These are phyloP conservation scores for Campaea margaritaria DNA, from an alignment of 2,888 invertebrate species.

Conservation along the genomic window DNA sequence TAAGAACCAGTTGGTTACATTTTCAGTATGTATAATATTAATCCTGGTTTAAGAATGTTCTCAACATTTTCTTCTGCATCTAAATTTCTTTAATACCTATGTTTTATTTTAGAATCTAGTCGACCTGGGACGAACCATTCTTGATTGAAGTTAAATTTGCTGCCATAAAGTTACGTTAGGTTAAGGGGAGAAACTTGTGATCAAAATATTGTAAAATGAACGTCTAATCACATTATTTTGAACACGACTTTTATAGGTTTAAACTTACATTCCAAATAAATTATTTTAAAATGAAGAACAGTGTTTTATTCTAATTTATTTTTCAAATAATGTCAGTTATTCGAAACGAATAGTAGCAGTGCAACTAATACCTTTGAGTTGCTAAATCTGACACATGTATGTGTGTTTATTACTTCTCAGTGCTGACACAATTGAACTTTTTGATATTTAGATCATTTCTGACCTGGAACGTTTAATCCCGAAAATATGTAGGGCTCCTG, in stretches of 20 bases:
- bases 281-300: conserved; percentile 45
- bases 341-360: too few species aligned
- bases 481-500: too few species aligned
- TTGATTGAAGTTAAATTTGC: conserved; percentile 47
- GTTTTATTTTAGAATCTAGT: conserved; percentile 35
- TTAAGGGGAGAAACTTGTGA: conserved; percentile 65
- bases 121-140: conserved; percentile 40
- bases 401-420: too few species aligned
- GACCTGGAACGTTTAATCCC: too few species aligned
- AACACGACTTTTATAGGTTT: conserved; percentile 67
- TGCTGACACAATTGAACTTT: too few species aligned
- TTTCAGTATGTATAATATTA: background rate
- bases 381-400: too few species aligned
- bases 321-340: background rate
- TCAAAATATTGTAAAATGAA: conserved; percentile 65
- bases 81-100: background rate
- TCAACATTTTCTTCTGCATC: background rate
- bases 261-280: conserved; percentile 51
- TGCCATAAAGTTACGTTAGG: conserved; percentile 63
- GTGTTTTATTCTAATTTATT: conserved; percentile 11
- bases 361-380: too few species aligned
- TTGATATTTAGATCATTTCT: too few species aligned
- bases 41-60: background rate
- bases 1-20: background rate
- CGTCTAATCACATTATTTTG: conserved; percentile 67